Evolutionary conservation across 2,888 invertebrate species (phyloP).

Genomic region (Colletes collaris): DNA sequence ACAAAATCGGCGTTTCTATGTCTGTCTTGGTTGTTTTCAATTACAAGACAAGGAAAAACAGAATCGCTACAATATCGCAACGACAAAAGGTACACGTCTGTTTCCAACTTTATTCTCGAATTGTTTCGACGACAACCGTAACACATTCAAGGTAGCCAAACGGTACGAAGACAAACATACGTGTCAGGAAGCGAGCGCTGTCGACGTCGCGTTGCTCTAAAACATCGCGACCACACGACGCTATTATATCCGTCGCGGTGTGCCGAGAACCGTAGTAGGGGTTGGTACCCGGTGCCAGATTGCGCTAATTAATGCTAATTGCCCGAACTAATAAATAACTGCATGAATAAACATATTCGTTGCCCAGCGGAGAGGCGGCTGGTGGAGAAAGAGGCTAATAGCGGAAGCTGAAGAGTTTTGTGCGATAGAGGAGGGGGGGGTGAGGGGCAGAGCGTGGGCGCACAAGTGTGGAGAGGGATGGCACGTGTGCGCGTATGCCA

Average conservation of each 20-base stretch:
- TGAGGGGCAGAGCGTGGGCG: constrained; percentile 4
- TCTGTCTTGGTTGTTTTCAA: no score
- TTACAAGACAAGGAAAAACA: no score
- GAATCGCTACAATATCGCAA: no score
- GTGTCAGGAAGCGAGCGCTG: constrained; percentile 34
- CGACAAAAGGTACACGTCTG: no score
- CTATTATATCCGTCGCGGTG: constrained; percentile 60
- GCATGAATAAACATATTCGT: constrained; percentile 78
- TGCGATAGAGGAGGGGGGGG: constrained; percentile 20
- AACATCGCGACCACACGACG: constrained; percentile 67
- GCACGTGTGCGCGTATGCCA: constrained; percentile 45
- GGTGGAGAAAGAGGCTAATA: constrained; percentile 19
- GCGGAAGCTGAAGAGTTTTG: constrained; percentile 32
- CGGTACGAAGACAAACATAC: not conserved
- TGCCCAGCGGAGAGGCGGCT: constrained; percentile 33
- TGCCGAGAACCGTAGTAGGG: constrained; percentile 35
- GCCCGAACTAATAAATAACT: constrained; percentile 80
- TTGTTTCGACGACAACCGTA: not conserved
- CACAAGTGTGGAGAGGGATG: constrained; percentile 7
- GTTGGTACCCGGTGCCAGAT: constrained; percentile 70
- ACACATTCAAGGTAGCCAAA: constrained; percentile 14
- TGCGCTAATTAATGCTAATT: constrained; percentile 82
- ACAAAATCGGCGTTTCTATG: no score
- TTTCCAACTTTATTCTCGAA: constrained; percentile 2
- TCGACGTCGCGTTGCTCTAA: constrained; percentile 59